phyloP scores from a whole-genome alignment of 2,113 vertebrate species.

The Paraplagusia blochii region DNA sequence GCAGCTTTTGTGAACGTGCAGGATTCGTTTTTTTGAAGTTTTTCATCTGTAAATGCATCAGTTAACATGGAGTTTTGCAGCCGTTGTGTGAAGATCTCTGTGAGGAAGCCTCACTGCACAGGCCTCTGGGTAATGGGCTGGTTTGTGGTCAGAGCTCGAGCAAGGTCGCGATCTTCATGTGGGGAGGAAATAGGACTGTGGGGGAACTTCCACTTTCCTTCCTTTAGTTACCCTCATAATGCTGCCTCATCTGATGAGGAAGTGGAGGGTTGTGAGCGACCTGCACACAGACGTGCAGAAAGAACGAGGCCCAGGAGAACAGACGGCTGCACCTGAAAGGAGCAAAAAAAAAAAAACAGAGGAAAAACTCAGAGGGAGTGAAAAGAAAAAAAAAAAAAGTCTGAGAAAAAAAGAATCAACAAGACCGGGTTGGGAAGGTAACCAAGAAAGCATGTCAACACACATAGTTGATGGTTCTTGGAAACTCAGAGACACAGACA shows the following conservation, averaged over 20 bases:
- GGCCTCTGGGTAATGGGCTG: conserved; percentile 67
- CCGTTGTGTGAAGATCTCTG: conserved; percentile 7
- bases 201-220: conserved; percentile 77
- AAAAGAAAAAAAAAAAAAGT: conserved; percentile 1
- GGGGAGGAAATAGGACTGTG: conserved; percentile 71
- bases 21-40: no score
- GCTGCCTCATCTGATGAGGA: conserved; percentile 46
- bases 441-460: not conserved
- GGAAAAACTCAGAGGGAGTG: conserved; percentile 6
- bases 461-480: conserved; percentile 17
- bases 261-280: conserved; percentile 27
- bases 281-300: conserved; percentile 6
- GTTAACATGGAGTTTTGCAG: conserved; percentile 19
- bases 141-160: conserved; percentile 71
- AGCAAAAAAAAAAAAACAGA: not conserved
- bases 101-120: conserved; percentile 61
- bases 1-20: no score
- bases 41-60: conserved; percentile 5
- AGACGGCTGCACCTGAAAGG: conserved; percentile 8
- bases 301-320: conserved; percentile 11
- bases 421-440: conserved; percentile 1
- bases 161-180: conserved; percentile 65
- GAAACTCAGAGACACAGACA: conserved; percentile 24
- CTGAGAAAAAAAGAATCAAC: conserved; percentile 3
- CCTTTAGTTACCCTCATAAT: conserved; percentile 56